Evolutionary conservation across 1,140 invertebrate genomes (phyloP), one percentile per base, ranked within the genome.

Genomic region (Pseudomyrmex dendroicus): DNA sequence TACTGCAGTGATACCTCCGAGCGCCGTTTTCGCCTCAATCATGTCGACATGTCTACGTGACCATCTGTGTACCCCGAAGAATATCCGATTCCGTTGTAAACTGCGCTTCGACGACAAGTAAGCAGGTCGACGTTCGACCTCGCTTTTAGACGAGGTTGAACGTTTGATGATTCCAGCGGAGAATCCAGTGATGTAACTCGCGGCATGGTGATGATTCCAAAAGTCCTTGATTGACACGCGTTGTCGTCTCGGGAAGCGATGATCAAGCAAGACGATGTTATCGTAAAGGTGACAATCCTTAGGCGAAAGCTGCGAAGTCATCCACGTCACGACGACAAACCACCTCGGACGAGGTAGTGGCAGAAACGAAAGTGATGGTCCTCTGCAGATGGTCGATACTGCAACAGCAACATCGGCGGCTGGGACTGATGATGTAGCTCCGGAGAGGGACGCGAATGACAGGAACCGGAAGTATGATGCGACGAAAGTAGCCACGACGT

Each of bases 1-100:
- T 35, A 35, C 35, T 78, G 89, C 72, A 87, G 86, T 61, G 80
- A 89, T 89, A 90, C 89, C 80, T 84, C 88, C 88, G 56, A 62
- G 63, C 78, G 83, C 61, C 20, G 84, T 70, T 83, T 82, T 78
- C 25, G 61, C 78, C 61, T 68, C 64, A 83, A 85, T 87, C 70
- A 61, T 54, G 67, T 62, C 67, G 48, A 73, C 70, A 17, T 13
- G 52, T 62, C 56, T 35, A 35, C 35, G 35, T 70, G 59, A 87
- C 46, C 12, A 48, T 0, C 57, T 52, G 66, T 70, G 59, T 25
- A 22, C 56, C 84, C 68, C 44, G 35, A 61, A 67, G 62, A 56
- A 68, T 83, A 83, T 74, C 48, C 67, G 50, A 50, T 56, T 82
- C 78, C 78, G 15, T 86, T 54, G 82, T 64, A 46, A 84, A 83